Evolutionary conservation across 2,113 vertebrate genomes (phyloP).

Genomic region (Myrmecobius fasciatus): DNA sequence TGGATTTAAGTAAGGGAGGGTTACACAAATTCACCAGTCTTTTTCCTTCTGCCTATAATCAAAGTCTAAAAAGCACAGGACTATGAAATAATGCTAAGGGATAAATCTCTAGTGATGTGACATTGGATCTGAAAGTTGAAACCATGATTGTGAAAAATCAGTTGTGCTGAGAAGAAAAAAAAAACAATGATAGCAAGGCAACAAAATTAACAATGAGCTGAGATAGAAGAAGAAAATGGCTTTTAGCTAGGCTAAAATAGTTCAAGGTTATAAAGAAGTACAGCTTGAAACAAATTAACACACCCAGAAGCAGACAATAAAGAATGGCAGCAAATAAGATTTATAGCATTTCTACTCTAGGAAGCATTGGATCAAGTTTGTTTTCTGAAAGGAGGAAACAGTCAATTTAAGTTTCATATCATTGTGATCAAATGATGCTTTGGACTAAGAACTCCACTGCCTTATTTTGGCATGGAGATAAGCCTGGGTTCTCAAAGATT

Average conservation of each 20-base stretch:
- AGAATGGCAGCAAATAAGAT: background rate
- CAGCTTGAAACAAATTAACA: slow-evolving; percentile 1
- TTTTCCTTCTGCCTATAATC: background rate
- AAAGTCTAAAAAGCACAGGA: background rate
- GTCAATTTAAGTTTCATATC: background rate
- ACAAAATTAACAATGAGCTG: background rate
- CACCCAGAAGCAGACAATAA: background rate
- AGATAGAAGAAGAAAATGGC: background rate
- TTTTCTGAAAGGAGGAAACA: background rate
- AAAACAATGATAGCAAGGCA: background rate
- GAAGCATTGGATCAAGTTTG: background rate
- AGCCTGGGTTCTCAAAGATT: background rate
- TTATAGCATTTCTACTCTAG: no score
- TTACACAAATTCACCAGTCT: no score
- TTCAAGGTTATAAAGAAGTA: background rate
- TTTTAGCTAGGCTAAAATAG: background rate
- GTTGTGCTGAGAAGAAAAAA: background rate
- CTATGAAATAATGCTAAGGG: background rate
- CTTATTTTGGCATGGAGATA: background rate
- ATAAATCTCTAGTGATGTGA: background rate
- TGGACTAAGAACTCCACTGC: background rate
- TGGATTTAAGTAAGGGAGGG: no score
- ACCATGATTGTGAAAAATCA: background rate
- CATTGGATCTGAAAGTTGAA: background rate
- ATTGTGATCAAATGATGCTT: background rate